Conservation (phyloP, 2,113 vertebrate species). For the Girardinichthys multiradiatus region DNA sequence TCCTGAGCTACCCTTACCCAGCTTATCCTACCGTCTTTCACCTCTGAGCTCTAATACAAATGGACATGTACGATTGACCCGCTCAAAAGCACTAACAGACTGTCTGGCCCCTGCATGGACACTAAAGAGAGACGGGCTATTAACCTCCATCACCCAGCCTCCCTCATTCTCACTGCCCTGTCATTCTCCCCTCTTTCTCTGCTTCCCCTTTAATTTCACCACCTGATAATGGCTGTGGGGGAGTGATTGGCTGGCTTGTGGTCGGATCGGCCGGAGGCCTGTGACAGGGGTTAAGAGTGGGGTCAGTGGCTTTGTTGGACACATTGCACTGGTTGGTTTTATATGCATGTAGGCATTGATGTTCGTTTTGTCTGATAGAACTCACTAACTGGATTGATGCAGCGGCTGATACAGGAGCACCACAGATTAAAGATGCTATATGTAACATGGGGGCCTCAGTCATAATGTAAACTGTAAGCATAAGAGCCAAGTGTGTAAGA, state of each 20-base stretch:
- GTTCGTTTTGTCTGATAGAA: conserved; percentile 18
- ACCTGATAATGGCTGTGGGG: conserved; percentile 50
- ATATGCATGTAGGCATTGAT: conserved; percentile 17
- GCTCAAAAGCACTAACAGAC: conserved; percentile 69
- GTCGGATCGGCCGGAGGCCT: neutral
- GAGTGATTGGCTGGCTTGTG: neutral
- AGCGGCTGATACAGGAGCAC: neutral
- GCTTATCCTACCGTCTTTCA: conserved; percentile 51
- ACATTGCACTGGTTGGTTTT: conserved; percentile 41
- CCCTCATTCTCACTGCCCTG: conserved; percentile 34
- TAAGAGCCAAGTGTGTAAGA: no score
- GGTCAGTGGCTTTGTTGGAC: conserved; percentile 50
- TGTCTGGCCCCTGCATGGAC: conserved; percentile 66
- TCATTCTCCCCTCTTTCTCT: conserved; percentile 35
- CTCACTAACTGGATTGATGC: conserved; percentile 46
- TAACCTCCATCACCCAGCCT: conserved; percentile 71
- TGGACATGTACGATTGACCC: conserved; percentile 70
- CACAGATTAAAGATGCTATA: neutral
- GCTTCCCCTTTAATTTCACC: conserved; percentile 34
- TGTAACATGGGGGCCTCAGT: neutral
- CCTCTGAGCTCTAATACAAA: conserved; percentile 67
- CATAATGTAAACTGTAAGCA: conserved; percentile 13
- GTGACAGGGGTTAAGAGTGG: conserved; percentile 44
- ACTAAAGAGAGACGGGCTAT: conserved; percentile 70
- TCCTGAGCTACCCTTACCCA: neutral